Evolutionary conservation across 2,888 invertebrate species (phyloP).

Genomic region (Aplocera efformata): DNA sequence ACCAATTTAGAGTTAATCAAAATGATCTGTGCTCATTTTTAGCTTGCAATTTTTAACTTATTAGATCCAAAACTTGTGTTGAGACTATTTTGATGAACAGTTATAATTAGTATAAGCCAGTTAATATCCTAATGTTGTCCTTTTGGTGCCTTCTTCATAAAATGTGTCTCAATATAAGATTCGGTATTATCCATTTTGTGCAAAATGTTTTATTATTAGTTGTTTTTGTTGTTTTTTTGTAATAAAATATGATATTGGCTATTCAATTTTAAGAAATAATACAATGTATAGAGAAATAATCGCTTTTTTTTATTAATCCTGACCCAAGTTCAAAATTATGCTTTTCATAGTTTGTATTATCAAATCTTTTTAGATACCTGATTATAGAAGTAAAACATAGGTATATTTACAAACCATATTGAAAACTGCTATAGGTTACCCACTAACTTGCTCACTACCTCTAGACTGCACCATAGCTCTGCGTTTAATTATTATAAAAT

Average conservation of each 20-base stretch:
- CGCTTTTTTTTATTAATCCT: no score
- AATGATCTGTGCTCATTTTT: background rate
- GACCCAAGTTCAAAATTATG: no score
- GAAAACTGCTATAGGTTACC: no score
- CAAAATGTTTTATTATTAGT: background rate
- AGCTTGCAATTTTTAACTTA: background rate
- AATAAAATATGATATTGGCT: background rate
- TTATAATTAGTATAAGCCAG: background rate
- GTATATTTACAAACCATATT: no score
- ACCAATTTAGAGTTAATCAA: no score
- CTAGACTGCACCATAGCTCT: no score
- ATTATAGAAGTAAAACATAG: no score
- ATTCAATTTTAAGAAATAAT: constrained; percentile 3
- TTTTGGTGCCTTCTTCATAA: constrained; percentile 2
- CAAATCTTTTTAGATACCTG: no score
- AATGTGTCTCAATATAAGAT: constrained; percentile 3
- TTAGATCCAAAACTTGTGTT: background rate
- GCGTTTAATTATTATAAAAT: no score
- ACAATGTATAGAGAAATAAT: constrained; percentile 1
- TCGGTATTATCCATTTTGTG: background rate
- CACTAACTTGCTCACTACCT: no score
- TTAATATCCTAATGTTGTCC: constrained; percentile 1
- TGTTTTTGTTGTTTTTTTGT: background rate
- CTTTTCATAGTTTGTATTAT: no score
- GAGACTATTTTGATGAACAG: constrained; percentile 2